Base-by-base conservation (phyloP, 2,888 invertebrate species). In the Mechanitis messenoides region DNA sequence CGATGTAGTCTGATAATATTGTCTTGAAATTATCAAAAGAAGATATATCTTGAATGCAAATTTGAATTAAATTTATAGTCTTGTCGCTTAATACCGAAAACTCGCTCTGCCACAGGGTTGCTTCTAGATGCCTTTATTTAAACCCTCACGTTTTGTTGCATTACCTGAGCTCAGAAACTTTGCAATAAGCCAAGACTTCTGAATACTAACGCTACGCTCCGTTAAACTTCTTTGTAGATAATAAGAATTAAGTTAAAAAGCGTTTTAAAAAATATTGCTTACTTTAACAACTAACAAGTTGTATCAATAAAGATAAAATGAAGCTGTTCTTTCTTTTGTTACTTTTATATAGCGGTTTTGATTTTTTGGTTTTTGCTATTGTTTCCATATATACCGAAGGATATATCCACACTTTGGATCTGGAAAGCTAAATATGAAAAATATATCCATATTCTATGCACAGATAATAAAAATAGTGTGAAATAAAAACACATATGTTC, bases 101-200 rank as follows among this genome's bases (percentile, higher is more conserved):
- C 59, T 57, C 59, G 59, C 55, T 59, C 55, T 53, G 56, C 53
- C 60, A 56, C 46, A 55, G 56, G 59, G 45, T 42, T 46, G 46
- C 55, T 59, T 47, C 55, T 62, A 50, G 47, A 47, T 61, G 64
- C 58, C 53, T 66, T 66, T 64, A 59, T 64, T 60, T 63, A 64
- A 64, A 59, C 61, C 58, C 63, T 62, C 77, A 78, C 78, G 76
- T 77, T 76, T 68, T 71, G 71, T 71, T 66, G 65, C 70, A 73
- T 62, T 61, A 68, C 60, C 63, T 60, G 70, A 69, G 67, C 75
- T 71, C 72, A 70, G 71, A 75, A 85, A 83, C 76, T 85, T 83
- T 63, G 74, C 73, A 77, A 76, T 80, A 78, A 79, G 76, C 77
- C 72, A 76, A 79, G 79, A 82, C 81, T 81, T 80, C 73, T 76